Evolutionary conservation across 1,140 invertebrate species (phyloP), one percentile per base, ranked within the genome.

Genomic region (Trigoniulus corallinus): DNA sequence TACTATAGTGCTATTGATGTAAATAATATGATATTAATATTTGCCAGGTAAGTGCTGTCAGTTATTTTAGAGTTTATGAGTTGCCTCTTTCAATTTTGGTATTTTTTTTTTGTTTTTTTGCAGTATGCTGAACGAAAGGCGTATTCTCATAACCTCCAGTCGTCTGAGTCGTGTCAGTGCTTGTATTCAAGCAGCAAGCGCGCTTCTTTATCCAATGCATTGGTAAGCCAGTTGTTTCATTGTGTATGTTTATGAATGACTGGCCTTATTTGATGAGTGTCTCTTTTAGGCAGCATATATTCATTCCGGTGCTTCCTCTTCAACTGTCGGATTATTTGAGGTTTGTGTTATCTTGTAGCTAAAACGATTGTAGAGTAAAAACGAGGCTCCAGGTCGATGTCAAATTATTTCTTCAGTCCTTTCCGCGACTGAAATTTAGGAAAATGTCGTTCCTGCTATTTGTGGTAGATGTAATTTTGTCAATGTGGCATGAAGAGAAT

Each of bases 121-220:
- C 26, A 89, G 89, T 25, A 82, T 96, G 77, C 69, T 97, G 13
- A 82, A 88, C 60, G 93, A 97, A 67, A 73, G 93, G 49, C 72
- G 92, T 34, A 88, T 97, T 53, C 79, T 95, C 48, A 81, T 96
- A 55, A 86, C 81, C 3, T 94, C 89, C 0, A 81, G 80, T 54
- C 82, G 81, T 63, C 70, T 93, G 50, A 87, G 82, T 57, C 74
- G 86, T 51, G 69, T 97, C 40, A 89, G 87, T 54, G 85, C 89
- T 1, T 93, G 91, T 62, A 84, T 96, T 18, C 88, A 95, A 67
- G 88, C 91, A 3, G 85, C 88, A 4, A 92, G 92, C 64, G 78
- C 85, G 51, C 76, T 95, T 26, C 77, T 97, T 25, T 96, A 94
- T 69, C 93, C 93, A 2, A 94, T 97, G 88, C 81, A 83, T 56